Evolutionary conservation across 2,113 vertebrate genomes (phyloP).

Genomic region (Rhabdornis inornatus): DNA sequence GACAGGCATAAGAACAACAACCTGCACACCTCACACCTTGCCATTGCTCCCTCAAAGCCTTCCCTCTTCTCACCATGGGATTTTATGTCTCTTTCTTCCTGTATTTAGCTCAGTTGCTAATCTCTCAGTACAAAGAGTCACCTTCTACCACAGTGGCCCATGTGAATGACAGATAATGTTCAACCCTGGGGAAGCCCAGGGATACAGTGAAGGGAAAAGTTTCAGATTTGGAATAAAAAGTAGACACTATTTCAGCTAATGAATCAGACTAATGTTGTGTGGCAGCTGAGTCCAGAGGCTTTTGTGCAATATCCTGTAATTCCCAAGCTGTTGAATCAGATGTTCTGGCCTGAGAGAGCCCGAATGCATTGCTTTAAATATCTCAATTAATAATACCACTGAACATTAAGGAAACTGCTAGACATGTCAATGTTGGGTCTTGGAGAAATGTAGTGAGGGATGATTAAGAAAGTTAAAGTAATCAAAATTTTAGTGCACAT

Average conservation of each 20-base stretch:
- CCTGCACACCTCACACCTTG: not conserved
- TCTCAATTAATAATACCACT: conserved; percentile 49
- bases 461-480: not conserved
- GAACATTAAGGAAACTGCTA: conserved; percentile 3
- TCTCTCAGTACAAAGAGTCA: not conserved
- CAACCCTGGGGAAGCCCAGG: not conserved
- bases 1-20: not conserved
- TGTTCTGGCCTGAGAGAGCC: conserved; percentile 23
- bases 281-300: conserved; percentile 39
- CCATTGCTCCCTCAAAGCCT: not conserved
- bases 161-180: not conserved
- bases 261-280: conserved; percentile 31
- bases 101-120: not conserved
- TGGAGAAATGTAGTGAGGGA: not conserved
- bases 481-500: not conserved
- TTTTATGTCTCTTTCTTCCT: not conserved
- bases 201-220: not conserved
- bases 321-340: conserved; percentile 42
- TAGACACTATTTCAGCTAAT: conserved; percentile 24
- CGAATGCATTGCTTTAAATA: conserved; percentile 60
- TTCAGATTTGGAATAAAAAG: conserved; percentile 2
- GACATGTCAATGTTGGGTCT: conserved; percentile 5
- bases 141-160: not conserved
- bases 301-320: conserved; percentile 9
- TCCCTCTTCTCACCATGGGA: not conserved